phyloP scores from a whole-genome alignment of 2,888 invertebrate genomes.

The Molorchus minor region DNA sequence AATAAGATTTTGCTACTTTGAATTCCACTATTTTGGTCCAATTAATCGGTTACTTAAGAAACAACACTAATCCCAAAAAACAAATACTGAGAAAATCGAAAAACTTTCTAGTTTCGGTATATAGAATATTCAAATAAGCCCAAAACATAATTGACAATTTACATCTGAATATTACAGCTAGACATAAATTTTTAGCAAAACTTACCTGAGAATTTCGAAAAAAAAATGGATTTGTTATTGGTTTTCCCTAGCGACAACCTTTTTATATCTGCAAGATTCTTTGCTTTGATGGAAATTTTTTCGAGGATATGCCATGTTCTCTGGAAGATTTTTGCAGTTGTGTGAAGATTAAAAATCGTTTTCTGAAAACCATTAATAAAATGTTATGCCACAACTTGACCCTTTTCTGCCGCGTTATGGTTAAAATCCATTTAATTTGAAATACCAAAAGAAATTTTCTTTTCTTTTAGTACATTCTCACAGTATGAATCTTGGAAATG shows the following conservation, averaged over 20 bases:
- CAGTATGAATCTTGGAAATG: neutral
- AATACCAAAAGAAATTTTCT: neutral
- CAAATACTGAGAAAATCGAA: no score
- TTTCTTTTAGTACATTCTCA: neutral
- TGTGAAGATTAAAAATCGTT: conserved; percentile 1
- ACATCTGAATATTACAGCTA: no score
- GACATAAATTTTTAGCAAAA: neutral
- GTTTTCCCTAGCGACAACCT: neutral
- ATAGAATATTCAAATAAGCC: no score
- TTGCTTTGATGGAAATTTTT: neutral
- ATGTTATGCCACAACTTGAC: neutral
- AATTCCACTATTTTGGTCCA: no score
- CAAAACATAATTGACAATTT: no score
- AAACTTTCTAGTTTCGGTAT: no score
- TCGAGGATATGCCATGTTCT: neutral
- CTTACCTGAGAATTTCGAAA: neutral
- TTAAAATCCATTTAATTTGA: neutral
- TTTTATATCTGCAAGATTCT: neutral
- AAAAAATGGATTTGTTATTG: neutral
- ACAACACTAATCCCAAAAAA: no score
- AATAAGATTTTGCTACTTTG: no score
- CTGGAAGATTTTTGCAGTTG: neutral
- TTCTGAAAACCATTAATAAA: neutral
- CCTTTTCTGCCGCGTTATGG: neutral
- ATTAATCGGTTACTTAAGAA: no score